These are phyloP conservation scores for Thera obeliscata DNA, from an alignment of 2,888 invertebrate genomes.

Conservation along the genomic window DNA sequence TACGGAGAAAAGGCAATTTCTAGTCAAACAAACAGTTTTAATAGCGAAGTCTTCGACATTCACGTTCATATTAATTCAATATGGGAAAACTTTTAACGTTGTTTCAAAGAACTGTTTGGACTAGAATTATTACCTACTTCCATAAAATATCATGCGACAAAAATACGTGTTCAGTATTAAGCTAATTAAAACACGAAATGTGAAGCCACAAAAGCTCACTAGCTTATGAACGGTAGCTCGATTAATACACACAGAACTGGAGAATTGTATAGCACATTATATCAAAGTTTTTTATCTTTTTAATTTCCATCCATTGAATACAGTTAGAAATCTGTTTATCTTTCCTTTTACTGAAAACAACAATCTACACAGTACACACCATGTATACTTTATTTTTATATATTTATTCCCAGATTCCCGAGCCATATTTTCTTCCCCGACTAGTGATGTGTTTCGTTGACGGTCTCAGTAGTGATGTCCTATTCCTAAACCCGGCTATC, in stretches of 20 bases:
- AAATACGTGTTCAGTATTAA: conserved; percentile 3
- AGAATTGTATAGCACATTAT: no score
- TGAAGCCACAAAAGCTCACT: conserved; percentile 11
- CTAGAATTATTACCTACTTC: conserved; percentile 1
- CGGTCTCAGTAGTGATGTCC: no score
- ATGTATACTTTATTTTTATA: no score
- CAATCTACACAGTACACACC: no score
- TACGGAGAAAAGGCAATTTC: conserved; percentile 7
- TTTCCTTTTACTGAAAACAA: no score
- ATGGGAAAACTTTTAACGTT: background rate
- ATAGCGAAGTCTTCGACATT: conserved; percentile 1
- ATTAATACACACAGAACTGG: background rate
- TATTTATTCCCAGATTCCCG: no score
- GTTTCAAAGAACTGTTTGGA: conserved; percentile 1
- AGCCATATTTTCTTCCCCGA: no score
- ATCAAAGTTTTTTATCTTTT: no score
- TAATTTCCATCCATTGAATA: no score
- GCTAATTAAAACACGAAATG: conserved; percentile 22
- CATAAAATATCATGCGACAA: conserved; percentile 3
- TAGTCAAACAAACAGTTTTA: background rate
- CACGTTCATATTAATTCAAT: background rate
- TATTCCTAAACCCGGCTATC: no score
- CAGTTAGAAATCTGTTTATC: no score
- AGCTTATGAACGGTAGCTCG: background rate
- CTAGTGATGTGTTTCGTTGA: no score